Conservation (phyloP, 2,113 vertebrate species). For the Salvelinus fontinalis region DNA sequence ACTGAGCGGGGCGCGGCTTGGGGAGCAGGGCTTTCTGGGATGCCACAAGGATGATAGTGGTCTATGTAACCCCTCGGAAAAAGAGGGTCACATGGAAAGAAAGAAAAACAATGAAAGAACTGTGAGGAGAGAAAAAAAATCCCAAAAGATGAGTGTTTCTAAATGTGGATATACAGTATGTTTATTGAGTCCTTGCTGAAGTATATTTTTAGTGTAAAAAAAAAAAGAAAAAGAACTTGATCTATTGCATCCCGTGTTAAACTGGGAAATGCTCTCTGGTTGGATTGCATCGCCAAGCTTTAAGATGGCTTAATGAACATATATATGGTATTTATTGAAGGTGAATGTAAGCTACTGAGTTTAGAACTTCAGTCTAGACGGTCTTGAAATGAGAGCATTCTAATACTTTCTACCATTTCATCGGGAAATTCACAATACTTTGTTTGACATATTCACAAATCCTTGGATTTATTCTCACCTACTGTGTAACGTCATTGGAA, state of each 20-base stretch:
- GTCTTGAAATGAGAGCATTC: slow-evolving; percentile 49
- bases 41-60: slow-evolving; percentile 22
- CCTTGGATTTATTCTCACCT: slow-evolving; percentile 64
- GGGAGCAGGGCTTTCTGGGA: slow-evolving; percentile 51
- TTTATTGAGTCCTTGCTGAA: slow-evolving; percentile 42
- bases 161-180: slow-evolving; percentile 36
- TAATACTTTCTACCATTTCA: slow-evolving; percentile 67
- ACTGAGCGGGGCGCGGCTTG: slow-evolving; percentile 25
- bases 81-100: too few species aligned
- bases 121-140: slow-evolving; percentile 43
- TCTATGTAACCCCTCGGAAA: slow-evolving; percentile 46
- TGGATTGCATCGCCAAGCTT: slow-evolving; percentile 43
- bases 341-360: slow-evolving; percentile 83
- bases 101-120: background rate
- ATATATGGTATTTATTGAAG: slow-evolving; percentile 86
- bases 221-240: slow-evolving; percentile 44
- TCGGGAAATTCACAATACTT: slow-evolving; percentile 76
- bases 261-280: slow-evolving; percentile 37
- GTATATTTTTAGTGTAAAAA: slow-evolving; percentile 35
- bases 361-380: slow-evolving; percentile 53
- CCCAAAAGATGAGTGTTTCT: slow-evolving; percentile 37
- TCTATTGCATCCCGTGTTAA: slow-evolving; percentile 44
- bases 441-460: slow-evolving; percentile 73
- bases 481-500: slow-evolving; percentile 63
- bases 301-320: slow-evolving; percentile 59